phyloP scores from a whole-genome alignment of 2,888 invertebrate genomes.

The Panzeria rudis region DNA sequence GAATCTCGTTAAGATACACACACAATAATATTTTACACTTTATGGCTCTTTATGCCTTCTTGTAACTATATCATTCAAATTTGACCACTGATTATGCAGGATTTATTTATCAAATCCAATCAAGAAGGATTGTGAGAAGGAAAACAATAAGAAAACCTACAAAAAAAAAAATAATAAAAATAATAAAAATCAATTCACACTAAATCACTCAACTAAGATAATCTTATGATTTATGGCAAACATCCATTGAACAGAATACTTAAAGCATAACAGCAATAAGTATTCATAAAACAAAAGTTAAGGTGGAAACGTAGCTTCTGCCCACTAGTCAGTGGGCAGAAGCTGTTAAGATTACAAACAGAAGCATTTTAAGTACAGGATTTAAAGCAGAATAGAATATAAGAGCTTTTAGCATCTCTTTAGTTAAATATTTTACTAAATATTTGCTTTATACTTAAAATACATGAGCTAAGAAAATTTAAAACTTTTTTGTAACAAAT shows the following conservation, averaged over 20 bases:
- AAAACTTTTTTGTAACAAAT: neutral
- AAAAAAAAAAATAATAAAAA: constrained; percentile 15
- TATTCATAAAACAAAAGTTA: constrained; percentile 19
- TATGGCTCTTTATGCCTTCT: neutral
- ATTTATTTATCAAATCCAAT: constrained; percentile 48
- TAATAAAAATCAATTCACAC: constrained; percentile 68
- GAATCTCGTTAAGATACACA: too few species aligned
- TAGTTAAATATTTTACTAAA: constrained; percentile 42
- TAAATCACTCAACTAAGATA: constrained; percentile 68
- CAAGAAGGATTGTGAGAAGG: constrained; percentile 8
- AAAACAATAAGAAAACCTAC: neutral
- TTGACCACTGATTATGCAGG: constrained; percentile 55
- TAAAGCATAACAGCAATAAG: neutral
- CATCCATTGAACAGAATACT: constrained; percentile 29
- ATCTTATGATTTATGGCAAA: constrained; percentile 66
- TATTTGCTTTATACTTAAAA: constrained; percentile 49
- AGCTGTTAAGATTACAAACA: neutral
- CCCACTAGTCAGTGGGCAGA: neutral
- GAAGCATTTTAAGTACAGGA: neutral
- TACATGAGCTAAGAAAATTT: neutral
- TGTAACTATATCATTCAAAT: constrained; percentile 16
- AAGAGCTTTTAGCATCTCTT: constrained; percentile 17
- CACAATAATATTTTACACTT: constrained; percentile 34
- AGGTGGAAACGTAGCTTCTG: neutral
- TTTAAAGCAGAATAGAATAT: constrained; percentile 17